Percentiles rank a stretch among this genome's conserved stretches.
Evolutionary conservation across 1,140 invertebrate species (phyloP).

Genomic region (Lasaia peninsularis): DNA sequence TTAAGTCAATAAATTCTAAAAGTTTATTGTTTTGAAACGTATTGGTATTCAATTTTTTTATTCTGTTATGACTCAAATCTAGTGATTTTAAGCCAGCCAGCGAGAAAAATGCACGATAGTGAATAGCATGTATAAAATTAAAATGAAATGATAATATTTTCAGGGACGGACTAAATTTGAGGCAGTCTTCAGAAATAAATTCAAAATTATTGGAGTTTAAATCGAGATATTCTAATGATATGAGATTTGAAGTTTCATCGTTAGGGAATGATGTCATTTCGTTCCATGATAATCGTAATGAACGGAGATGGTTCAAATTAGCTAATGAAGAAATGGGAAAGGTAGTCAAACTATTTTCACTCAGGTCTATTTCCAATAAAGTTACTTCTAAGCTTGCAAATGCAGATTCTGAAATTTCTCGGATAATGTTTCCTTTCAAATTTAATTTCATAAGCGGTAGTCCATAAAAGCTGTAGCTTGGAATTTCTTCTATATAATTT

Average conservation of each 20-base stretch:
- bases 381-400: constrained; percentile 90
- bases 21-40: constrained; percentile 87
- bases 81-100: constrained; percentile 87
- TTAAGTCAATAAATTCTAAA: constrained; percentile 88
- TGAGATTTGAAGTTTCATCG: constrained; percentile 83
- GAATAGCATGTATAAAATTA: constrained; percentile 88
- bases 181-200: constrained; percentile 86
- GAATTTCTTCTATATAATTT: constrained; percentile 89
- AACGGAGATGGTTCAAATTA: constrained; percentile 84
- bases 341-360: constrained; percentile 89
- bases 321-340: constrained; percentile 90
- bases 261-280: constrained; percentile 81
- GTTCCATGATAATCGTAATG: constrained; percentile 90
- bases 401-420: constrained; percentile 88
- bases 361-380: constrained; percentile 89
- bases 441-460: constrained; percentile 89
- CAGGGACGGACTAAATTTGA: constrained; percentile 89
- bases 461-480: constrained; percentile 92
- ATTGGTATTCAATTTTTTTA: constrained; percentile 85
- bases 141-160: constrained; percentile 89
- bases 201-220: constrained; percentile 93
- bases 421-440: constrained; percentile 88
- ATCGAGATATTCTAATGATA: constrained; percentile 87
- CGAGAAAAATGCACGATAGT: constrained; percentile 87
- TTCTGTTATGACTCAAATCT: constrained; percentile 92